These are phyloP conservation scores for Gymnogyps californianus DNA, from an alignment of 2,113 vertebrate genomes.

Conservation along the genomic window DNA sequence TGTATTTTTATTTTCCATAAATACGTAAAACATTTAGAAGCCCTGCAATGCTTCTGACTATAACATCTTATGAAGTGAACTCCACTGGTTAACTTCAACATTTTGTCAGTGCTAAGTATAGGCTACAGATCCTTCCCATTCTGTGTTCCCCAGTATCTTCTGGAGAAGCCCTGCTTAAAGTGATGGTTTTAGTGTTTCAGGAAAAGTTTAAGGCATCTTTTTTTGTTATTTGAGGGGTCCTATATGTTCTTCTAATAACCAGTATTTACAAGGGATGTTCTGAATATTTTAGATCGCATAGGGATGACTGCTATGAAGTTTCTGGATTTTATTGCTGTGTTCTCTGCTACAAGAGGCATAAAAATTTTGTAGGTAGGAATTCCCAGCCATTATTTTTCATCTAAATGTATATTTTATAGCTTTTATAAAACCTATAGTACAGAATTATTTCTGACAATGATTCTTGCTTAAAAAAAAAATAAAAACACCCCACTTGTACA, in stretches of 20 bases:
- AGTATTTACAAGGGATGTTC: not conserved
- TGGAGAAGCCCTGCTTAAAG: not conserved
- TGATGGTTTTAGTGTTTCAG: not conserved
- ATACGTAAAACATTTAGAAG: not conserved
- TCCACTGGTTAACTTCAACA: not conserved
- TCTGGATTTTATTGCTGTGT: not conserved
- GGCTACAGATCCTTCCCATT: not conserved
- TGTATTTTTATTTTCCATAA: not conserved
- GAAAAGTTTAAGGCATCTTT: not conserved
- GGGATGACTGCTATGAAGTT: not conserved
- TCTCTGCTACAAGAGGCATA: not conserved
- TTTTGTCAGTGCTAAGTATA: not conserved
- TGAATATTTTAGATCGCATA: not conserved
- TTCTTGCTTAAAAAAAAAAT: not conserved
- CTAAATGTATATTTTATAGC: constrained; percentile 15
- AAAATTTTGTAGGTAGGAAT: not conserved
- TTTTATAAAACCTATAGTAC: not conserved
- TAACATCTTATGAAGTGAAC: not conserved
- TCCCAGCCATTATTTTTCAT: not conserved
- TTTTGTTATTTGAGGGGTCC: not conserved
- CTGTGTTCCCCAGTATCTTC: not conserved
- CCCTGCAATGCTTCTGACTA: not conserved
- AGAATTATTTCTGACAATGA: not conserved
- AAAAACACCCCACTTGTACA: not conserved
- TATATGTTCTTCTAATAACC: not conserved